These are phyloP conservation scores for Ploceus nigricollis DNA, from an alignment of 2,113 vertebrate species.

Conservation along the genomic window DNA sequence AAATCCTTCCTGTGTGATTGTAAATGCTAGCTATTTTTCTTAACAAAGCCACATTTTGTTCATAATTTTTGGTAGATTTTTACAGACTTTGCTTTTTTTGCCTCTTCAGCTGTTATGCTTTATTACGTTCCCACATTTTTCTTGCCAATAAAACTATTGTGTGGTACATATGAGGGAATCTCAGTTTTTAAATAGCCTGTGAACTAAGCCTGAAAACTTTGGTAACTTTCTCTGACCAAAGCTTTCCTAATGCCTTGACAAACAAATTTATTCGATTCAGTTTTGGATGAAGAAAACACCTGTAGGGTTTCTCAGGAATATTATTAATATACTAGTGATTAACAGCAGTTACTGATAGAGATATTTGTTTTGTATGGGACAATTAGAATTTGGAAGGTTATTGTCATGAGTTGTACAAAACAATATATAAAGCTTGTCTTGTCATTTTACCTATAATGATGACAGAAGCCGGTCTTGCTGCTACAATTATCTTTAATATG, in stretches of 20 bases:
- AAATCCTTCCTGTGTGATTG: not conserved
- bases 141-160: not conserved
- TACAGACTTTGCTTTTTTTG: not conserved
- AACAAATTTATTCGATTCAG: not conserved
- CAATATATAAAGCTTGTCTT: not conserved
- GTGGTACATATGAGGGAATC: not conserved
- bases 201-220: not conserved
- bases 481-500: not conserved
- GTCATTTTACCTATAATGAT: not conserved
- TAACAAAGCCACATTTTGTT: not conserved
- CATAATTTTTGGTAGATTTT: not conserved
- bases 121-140: not conserved
- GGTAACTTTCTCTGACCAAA: not conserved
- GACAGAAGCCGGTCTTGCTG: not conserved
- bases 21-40: not conserved
- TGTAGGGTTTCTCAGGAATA: not conserved
- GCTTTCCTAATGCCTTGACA: not conserved
- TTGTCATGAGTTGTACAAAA: not conserved
- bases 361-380: not conserved
- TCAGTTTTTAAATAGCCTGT: not conserved
- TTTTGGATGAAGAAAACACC: not conserved
- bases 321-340: not conserved
- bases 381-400: not conserved
- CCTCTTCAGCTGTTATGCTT: not conserved
- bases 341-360: not conserved